Evolutionary conservation across 2,888 invertebrate genomes (phyloP), one percentile per base, ranked within the genome.

Genomic region (Allophyes oxyacanthae): DNA sequence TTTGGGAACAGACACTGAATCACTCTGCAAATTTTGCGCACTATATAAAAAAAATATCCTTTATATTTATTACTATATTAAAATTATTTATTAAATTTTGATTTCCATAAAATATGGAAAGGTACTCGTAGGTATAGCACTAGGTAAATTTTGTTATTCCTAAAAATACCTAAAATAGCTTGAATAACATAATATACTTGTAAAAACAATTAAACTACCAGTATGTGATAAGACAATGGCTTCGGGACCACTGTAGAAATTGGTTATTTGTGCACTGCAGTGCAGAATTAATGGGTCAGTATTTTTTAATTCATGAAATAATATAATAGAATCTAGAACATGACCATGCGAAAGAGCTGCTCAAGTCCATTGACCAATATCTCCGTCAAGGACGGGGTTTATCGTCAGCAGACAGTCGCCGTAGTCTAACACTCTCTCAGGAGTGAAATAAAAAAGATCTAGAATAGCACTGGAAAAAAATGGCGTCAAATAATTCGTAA

Each of bases 331-430:
- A 3, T 20, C 4, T 20, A 74, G 34, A 1, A 61, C 28, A 0
- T 86, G 81, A 9, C 84, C 82, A 15, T 87, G 82, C 10, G 94
- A 75, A 8, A 89, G 60, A 0, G 87, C 93, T 0, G 91, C 94
- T 49, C 95, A 95, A 0, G 87, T 90, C 95, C 95, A 95, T 14
- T 74, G 71, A 0, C 95, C 95, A 7, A 87, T 56, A 57, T 95
- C 94, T 6, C 90, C 87, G 0, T 65, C 66, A 10, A 54, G 30
- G 0, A 92, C 84, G 0, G 83, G 75, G 6, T 68, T 78, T 30
- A 95, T 92, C 13, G 84, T 91, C 28, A 95, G 66, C 0, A 94
- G 91, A 72, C 95, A 95, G 61, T 93, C 94, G 0, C 95, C 95
- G 20, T 85, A 79, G 61, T 87, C 78, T 51, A 94, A 67, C 25